These are phyloP conservation scores for Ridgeia piscesae DNA, from an alignment of 1,140 invertebrate genomes.

Conservation along the genomic window DNA sequence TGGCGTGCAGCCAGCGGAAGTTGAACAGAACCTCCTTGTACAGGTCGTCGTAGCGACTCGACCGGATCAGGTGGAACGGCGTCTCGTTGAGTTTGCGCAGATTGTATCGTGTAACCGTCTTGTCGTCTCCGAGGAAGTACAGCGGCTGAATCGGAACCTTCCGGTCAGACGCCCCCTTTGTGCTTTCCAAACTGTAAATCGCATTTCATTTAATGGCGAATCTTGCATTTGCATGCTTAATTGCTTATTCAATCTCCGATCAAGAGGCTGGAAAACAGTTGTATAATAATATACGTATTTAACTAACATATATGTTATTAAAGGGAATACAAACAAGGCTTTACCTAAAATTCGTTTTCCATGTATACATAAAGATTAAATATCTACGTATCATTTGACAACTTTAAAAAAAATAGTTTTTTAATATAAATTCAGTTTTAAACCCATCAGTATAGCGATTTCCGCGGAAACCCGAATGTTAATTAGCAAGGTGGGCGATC, in stretches of 20 bases:
- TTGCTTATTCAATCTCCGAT: not conserved
- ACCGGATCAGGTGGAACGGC: conserved; percentile 84
- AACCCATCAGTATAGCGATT: too few relatives aligned
- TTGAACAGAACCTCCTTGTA: conserved; percentile 94
- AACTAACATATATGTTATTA: too few relatives aligned
- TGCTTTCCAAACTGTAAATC: not conserved
- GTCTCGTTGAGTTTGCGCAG: conserved; percentile 70
- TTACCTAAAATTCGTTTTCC: too few relatives aligned
- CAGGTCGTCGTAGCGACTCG: conserved; percentile 82
- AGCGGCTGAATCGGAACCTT: conserved; percentile 94
- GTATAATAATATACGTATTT: too few relatives aligned
- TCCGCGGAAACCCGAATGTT: too few relatives aligned
- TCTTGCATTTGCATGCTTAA: not conserved
- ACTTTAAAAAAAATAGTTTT: too few relatives aligned
- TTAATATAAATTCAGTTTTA: too few relatives aligned
- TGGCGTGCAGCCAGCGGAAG: conserved; percentile 96
- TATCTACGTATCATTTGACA: too few relatives aligned
- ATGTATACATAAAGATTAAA: too few relatives aligned
- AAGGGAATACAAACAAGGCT: too few relatives aligned
- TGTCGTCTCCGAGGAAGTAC: conserved; percentile 88
- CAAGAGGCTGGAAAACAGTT: not conserved
- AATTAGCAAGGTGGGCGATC: too few relatives aligned
- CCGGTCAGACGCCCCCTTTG: conserved; percentile 80
- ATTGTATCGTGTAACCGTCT: conserved; percentile 66
- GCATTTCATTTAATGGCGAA: not conserved